A percentile compares a stretch with the other conserved stretches of the same genome.
phyloP scores from a whole-genome alignment of 2,113 vertebrate genomes.

The Heterochromis multidens region DNA sequence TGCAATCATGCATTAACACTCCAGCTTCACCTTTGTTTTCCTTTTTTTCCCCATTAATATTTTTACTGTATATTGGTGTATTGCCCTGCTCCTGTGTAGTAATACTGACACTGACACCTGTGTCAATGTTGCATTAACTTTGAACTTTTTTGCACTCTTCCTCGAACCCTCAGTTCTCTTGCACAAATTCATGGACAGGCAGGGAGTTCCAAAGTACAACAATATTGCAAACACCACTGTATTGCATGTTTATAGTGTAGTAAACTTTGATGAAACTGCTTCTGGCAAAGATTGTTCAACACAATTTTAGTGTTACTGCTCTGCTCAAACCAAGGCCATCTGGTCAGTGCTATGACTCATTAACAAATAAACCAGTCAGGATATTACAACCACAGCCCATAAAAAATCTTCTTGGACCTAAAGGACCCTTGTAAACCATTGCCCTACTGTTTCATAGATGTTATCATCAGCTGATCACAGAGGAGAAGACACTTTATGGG shows the following conservation, averaged over 20 bases:
- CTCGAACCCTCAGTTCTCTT: not conserved
- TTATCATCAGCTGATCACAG: not conserved
- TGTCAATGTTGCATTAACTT: not conserved
- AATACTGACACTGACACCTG: not conserved
- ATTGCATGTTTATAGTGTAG: conserved; percentile 28
- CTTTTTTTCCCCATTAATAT: not conserved
- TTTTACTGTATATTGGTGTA: not conserved
- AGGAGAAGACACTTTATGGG: not conserved
- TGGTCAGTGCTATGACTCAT: conserved; percentile 46
- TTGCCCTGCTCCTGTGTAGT: not conserved
- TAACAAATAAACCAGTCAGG: conserved; percentile 48
- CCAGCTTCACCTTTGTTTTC: not conserved
- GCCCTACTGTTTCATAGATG: conserved; percentile 11
- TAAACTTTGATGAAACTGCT: conserved; percentile 52
- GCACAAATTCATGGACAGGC: not conserved
- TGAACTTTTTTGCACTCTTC: not conserved
- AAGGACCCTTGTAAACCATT: conserved; percentile 20
- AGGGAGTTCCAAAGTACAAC: conserved; percentile 3
- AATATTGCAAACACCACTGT: conserved; percentile 16
- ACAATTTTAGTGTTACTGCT: conserved; percentile 35
- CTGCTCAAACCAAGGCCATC: conserved; percentile 48
- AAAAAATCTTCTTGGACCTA: conserved; percentile 15
- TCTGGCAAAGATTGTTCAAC: conserved; percentile 42
- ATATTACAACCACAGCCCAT: conserved; percentile 9
- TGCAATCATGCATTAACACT: not conserved